Evolutionary conservation across 1,140 invertebrate genomes (phyloP).

Genomic region (Aporrectodea caliginosa): DNA sequence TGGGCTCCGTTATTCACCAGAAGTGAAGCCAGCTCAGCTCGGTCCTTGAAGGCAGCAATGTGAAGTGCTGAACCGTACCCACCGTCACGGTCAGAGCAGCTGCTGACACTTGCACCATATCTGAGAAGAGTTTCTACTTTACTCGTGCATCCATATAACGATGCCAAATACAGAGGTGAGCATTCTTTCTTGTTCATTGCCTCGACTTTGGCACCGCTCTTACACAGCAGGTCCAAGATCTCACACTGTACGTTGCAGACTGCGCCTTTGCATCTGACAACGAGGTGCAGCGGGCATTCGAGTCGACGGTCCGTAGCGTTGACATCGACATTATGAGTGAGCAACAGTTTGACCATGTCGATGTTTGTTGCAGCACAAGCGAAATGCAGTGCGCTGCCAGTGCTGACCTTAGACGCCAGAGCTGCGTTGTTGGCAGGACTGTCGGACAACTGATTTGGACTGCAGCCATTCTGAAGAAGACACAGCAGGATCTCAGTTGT

Average conservation of each 20-base stretch:
- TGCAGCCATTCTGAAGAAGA: slow-evolving; percentile 24
- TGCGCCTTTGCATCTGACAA: slow-evolving; percentile 7
- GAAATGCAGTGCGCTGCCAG: background rate
- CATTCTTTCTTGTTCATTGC: slow-evolving; percentile 24
- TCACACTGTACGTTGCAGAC: slow-evolving; percentile 11
- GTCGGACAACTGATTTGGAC: background rate
- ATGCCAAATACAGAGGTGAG: slow-evolving; percentile 27
- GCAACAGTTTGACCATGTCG: slow-evolving; percentile 27
- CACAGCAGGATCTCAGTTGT: slow-evolving; percentile 22
- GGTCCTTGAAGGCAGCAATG: slow-evolving; percentile 28
- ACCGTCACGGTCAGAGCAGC: slow-evolving; percentile 14
- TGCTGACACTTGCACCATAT: slow-evolving; percentile 23
- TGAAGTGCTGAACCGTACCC: slow-evolving; percentile 24
- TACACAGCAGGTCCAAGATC: slow-evolving; percentile 25
- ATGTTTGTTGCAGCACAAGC: background rate
- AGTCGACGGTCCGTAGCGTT: slow-evolving; percentile 23
- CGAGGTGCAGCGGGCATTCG: slow-evolving; percentile 28
- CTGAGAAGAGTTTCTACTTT: slow-evolving; percentile 26
- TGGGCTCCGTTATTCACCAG: slow-evolving; percentile 18
- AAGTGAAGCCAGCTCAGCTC: slow-evolving; percentile 5
- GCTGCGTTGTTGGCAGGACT: background rate
- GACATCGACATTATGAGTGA: slow-evolving; percentile 21
- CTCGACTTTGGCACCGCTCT: slow-evolving; percentile 12
- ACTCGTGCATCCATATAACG: slow-evolving; percentile 26
- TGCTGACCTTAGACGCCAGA: background rate